phyloP scores from a whole-genome alignment of 1,140 invertebrate species.

The Meteorus sp. region DNA sequence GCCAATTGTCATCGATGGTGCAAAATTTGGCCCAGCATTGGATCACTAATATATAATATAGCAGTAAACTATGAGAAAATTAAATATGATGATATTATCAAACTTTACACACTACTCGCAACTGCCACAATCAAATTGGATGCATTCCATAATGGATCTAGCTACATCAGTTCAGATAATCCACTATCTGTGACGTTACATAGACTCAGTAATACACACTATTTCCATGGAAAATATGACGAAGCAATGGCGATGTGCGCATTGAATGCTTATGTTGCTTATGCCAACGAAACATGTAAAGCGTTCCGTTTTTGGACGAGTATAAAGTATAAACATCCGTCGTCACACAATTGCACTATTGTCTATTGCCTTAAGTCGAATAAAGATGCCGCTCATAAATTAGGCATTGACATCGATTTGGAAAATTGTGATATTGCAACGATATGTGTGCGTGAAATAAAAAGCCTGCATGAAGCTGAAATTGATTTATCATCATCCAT shows the following conservation, averaged over 20 bases:
- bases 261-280: conserved; percentile 43
- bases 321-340: conserved; percentile 39
- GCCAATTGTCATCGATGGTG: conserved; percentile 26
- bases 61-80: conserved; percentile 24
- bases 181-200: conserved; percentile 31
- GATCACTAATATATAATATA: conserved; percentile 37
- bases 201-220: conserved; percentile 36
- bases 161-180: conserved; percentile 29
- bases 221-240: conserved; percentile 33
- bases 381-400: conserved; percentile 28
- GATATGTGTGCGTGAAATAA: conserved; percentile 42
- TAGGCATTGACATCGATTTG: conserved; percentile 40
- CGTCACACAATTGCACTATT: conserved; percentile 36
- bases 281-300: conserved; percentile 32
- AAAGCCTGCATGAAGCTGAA: conserved; percentile 30
- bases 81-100: conserved; percentile 32
- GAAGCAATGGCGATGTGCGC: conserved; percentile 41
- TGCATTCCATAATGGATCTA: conserved; percentile 19
- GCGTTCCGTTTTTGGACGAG: conserved; percentile 43
- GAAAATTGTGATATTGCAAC: conserved; percentile 37
- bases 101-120: conserved; percentile 34
- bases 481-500: conserved; percentile 36
- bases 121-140: conserved; percentile 30
- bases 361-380: conserved; percentile 39
- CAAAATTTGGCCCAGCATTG: conserved; percentile 31